These are phyloP conservation scores for Berghia stephanieae DNA, from an alignment of 1,140 invertebrate species.

Conservation along the genomic window DNA sequence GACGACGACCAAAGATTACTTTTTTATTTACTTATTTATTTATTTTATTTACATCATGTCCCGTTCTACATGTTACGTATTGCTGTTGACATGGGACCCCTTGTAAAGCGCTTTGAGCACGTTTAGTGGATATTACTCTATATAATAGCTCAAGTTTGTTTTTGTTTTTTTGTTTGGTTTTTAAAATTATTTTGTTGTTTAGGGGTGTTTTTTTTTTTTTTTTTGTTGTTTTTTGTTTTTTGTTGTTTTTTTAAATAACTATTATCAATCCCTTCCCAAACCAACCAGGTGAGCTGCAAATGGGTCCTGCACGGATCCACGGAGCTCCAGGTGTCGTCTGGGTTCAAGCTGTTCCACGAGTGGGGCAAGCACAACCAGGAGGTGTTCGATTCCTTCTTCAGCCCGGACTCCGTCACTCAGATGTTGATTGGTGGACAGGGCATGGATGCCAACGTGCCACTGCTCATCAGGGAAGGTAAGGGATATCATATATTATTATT, in stretches of 20 bases:
- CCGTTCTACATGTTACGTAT: no score
- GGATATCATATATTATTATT: background rate
- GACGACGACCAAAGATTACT: no score
- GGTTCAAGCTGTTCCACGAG: conserved; percentile 45
- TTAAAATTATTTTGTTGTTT: no score
- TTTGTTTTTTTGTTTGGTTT: no score
- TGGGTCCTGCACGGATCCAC: conserved; percentile 55
- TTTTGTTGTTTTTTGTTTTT: background rate
- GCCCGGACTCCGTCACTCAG: conserved; percentile 42
- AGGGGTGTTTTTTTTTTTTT: background rate
- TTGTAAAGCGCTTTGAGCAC: no score
- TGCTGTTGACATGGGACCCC: no score
- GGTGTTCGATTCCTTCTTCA: conserved; percentile 54
- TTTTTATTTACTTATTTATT: no score
- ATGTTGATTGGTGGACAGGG: conserved; percentile 43
- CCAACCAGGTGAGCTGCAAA: conserved; percentile 20
- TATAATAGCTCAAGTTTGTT: no score
- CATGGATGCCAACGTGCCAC: conserved; percentile 40
- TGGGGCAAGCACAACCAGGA: conserved; percentile 54
- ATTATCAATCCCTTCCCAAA: background rate
- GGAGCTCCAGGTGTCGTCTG: conserved; percentile 42
- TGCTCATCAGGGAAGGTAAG: conserved; percentile 42
- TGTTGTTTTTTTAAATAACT: background rate
- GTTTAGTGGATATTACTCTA: no score
- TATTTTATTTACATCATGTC: no score